Evolutionary conservation across 2,797 vertebrate genomes (phyloP).

Genomic region (Chromobotia macracanthus): DNA sequence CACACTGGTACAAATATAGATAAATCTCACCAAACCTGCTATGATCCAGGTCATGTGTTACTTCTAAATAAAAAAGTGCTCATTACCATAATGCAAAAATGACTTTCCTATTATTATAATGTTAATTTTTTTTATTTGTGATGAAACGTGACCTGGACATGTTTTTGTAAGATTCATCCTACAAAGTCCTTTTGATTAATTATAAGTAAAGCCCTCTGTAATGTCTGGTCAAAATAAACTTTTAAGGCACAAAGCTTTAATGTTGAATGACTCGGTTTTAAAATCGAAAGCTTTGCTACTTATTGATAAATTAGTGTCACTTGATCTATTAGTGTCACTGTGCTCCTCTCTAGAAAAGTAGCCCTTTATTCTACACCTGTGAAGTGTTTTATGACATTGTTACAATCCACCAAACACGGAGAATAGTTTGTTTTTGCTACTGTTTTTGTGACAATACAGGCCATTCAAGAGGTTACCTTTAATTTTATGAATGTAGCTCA

Average conservation of each 20-base stretch:
- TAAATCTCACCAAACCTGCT: neutral
- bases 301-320: slow-evolving; percentile 31
- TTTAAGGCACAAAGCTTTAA: neutral
- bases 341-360: neutral
- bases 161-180: neutral
- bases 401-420: neutral
- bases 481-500: slow-evolving; percentile 35
- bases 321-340: too few species aligned
- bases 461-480: too few species aligned
- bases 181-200: neutral
- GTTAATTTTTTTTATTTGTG: neutral
- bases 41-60: too few species aligned
- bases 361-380: neutral
- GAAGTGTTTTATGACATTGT: neutral
- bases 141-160: neutral
- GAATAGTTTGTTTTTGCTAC: neutral
- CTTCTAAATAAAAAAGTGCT: too few species aligned
- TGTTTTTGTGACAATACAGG: neutral
- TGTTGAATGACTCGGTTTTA: neutral
- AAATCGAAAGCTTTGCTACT: neutral
- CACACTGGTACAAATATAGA: too few species aligned
- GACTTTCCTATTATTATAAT: too few species aligned
- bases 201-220: neutral
- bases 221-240: neutral
- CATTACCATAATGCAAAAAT: too few species aligned